phyloP scores from a whole-genome alignment of 2,888 invertebrate genomes.

The Chymomyza procnemis region DNA sequence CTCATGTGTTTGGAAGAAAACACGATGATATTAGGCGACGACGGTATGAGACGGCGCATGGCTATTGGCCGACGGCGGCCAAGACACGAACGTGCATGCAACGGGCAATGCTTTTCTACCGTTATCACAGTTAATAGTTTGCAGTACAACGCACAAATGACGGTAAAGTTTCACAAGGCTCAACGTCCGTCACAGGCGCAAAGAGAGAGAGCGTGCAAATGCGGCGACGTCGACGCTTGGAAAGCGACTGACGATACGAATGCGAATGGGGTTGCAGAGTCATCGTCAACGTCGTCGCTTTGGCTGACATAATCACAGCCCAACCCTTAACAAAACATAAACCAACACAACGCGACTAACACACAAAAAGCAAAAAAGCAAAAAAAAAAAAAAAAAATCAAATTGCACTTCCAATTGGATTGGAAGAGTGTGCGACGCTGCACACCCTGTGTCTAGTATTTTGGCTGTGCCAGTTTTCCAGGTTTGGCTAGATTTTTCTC shows the following conservation, averaged over 20 bases:
- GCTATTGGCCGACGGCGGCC: conserved; percentile 51
- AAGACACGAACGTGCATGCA: background rate
- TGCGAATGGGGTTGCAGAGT: conserved; percentile 11
- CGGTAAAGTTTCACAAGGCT: conserved; percentile 4
- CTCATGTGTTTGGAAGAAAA: background rate
- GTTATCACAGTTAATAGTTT: conserved; percentile 42
- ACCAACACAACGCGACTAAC: no score
- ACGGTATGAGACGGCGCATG: conserved; percentile 33
- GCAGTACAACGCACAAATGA: conserved; percentile 43
- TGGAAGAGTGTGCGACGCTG: conserved; percentile 48
- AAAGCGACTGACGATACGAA: conserved; percentile 60
- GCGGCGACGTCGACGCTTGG: conserved; percentile 68
- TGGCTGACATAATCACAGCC: conserved; percentile 72
- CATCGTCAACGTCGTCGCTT: conserved; percentile 4
- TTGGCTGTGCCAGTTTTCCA: conserved; percentile 68
- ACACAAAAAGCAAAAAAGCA: no score
- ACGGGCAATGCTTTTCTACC: conserved; percentile 27
- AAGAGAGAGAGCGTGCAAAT: conserved; percentile 12
- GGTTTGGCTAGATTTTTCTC: conserved; percentile 21
- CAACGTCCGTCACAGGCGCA: background rate
- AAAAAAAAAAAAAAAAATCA: conserved; percentile 43
- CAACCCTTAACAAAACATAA: conserved; percentile 56
- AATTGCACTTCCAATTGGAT: conserved; percentile 67
- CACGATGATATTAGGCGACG: background rate
- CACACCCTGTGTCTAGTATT: conserved; percentile 61